These are phyloP conservation scores for Enteromius mattozi DNA, from an alignment of 2,797 vertebrate species.

Conservation along the genomic window DNA sequence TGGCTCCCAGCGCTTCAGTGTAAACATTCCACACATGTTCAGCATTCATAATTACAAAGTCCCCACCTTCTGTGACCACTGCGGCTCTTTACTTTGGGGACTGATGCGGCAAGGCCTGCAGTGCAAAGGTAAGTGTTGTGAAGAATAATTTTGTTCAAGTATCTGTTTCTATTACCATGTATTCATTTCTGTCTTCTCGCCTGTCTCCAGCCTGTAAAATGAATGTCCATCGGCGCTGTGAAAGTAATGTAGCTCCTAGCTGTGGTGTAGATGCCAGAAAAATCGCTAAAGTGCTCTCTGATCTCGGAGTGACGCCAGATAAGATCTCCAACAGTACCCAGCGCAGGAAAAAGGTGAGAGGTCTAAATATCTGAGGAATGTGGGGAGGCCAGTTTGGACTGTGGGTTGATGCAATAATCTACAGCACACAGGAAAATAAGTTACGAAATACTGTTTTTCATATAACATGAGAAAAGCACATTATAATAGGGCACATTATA, in stretches of 20 bases:
- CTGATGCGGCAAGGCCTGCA: slow-evolving; percentile 97
- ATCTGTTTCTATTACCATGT: not conserved
- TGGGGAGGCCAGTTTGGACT: not conserved
- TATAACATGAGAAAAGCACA: not conserved
- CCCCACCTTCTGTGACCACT: slow-evolving; percentile 98
- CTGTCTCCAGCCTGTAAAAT: slow-evolving; percentile 92
- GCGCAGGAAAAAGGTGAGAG: slow-evolving; percentile 93
- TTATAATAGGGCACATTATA: slow-evolving; percentile 5
- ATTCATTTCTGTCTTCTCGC: not conserved
- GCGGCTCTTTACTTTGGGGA: slow-evolving; percentile 97
- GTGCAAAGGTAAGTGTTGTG: slow-evolving; percentile 86
- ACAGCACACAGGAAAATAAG: not conserved
- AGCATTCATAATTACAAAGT: slow-evolving; percentile 99
- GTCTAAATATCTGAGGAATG: not conserved
- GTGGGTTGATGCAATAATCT: slow-evolving; percentile 20
- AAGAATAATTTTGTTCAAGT: not conserved
- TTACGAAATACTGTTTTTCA: not conserved
- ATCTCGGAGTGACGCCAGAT: slow-evolving; percentile 97
- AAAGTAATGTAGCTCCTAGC: slow-evolving; percentile 96
- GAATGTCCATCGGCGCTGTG: slow-evolving; percentile 98
- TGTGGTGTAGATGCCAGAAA: slow-evolving; percentile 97
- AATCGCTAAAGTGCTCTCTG: slow-evolving; percentile 96
- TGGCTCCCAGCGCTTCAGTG: slow-evolving; percentile 96
- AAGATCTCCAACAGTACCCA: slow-evolving; percentile 97
- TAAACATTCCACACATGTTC: slow-evolving; percentile 99